Evolutionary conservation across 1,140 invertebrate species (phyloP).

Genomic region (Meteorus sp.): DNA sequence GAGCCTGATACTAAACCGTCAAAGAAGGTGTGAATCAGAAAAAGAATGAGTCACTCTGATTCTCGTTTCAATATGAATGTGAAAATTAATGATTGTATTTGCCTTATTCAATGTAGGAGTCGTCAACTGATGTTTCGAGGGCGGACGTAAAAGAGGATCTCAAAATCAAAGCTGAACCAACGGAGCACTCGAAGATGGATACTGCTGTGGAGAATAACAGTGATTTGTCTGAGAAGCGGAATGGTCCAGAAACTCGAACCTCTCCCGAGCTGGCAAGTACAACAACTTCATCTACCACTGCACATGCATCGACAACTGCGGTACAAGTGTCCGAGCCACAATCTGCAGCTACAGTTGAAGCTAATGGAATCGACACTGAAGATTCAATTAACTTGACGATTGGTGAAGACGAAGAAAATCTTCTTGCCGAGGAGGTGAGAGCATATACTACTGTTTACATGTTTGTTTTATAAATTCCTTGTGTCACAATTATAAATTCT

Average conservation of each 20-base stretch:
- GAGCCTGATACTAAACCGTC: constrained; percentile 27
- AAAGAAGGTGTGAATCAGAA: too few species aligned
- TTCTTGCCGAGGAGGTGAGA: constrained; percentile 73
- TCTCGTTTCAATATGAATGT: too few species aligned
- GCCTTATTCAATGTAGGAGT: constrained; percentile 14
- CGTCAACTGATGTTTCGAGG: constrained; percentile 24
- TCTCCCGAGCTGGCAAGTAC: too few species aligned
- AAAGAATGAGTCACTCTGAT: too few species aligned
- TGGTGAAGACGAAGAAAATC: constrained; percentile 76
- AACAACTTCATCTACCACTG: constrained; percentile 11
- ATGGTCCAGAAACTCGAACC: constrained; percentile 38
- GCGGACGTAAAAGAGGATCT: constrained; percentile 44
- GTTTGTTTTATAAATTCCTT: background rate
- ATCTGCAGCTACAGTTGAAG: constrained; percentile 41
- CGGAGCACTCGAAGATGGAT: constrained; percentile 36
- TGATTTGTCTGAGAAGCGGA: constrained; percentile 34
- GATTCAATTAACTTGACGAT: constrained; percentile 81
- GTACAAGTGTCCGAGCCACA: background rate
- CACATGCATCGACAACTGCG: constrained; percentile 29
- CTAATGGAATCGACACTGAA: constrained; percentile 68
- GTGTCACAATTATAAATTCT: constrained; percentile 2
- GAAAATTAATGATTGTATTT: background rate
- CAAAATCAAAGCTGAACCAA: constrained; percentile 33
- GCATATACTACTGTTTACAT: constrained; percentile 1
- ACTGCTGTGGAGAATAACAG: background rate